Percentiles rank a stretch among this genome's conserved stretches.
Conservation (phyloP, 2,888 invertebrate genomes). For the Leptopilina syphax region DNA sequence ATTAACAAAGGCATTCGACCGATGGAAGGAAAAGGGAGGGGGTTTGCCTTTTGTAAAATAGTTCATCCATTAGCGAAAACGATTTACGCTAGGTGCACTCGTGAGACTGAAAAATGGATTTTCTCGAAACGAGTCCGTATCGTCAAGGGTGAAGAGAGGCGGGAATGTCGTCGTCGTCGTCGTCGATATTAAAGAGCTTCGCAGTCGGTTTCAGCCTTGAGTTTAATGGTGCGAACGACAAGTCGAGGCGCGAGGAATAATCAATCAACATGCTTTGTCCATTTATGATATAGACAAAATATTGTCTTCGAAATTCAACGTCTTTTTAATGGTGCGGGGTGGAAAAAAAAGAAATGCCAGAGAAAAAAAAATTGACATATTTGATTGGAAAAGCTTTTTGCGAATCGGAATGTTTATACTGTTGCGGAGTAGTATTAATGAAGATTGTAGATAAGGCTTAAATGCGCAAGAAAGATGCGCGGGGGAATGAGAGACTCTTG, state of each 20-base stretch:
- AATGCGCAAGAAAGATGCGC: too few species aligned
- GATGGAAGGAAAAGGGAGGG: not conserved
- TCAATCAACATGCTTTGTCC: slow-evolving; percentile 4
- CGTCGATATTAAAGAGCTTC: slow-evolving; percentile 29
- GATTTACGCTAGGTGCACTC: slow-evolving; percentile 29
- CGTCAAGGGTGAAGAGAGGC: not conserved
- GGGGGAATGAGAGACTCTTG: too few species aligned
- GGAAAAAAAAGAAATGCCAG: too few species aligned
- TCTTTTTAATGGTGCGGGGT: too few species aligned
- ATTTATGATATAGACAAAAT: not conserved
- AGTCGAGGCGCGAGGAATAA: not conserved
- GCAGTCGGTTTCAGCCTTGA: not conserved
- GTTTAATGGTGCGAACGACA: not conserved
- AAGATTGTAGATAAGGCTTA: too few species aligned
- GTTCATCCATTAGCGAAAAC: slow-evolving; percentile 30
- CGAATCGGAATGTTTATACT: too few species aligned
- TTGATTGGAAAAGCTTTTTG: too few species aligned
- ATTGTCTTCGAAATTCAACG: too few species aligned
- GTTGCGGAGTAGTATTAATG: too few species aligned
- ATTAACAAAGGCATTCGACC: slow-evolving; percentile 29
- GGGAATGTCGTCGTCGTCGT: slow-evolving; percentile 8
- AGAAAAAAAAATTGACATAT: too few species aligned
- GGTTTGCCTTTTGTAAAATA: slow-evolving; percentile 28
- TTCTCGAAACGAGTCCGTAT: slow-evolving; percentile 22
- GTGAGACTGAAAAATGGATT: slow-evolving; percentile 33